A percentile compares a stretch with the other conserved stretches of the same genome.
phyloP scores from a whole-genome alignment of 2,113 vertebrate species.

The Emberiza fucata region DNA sequence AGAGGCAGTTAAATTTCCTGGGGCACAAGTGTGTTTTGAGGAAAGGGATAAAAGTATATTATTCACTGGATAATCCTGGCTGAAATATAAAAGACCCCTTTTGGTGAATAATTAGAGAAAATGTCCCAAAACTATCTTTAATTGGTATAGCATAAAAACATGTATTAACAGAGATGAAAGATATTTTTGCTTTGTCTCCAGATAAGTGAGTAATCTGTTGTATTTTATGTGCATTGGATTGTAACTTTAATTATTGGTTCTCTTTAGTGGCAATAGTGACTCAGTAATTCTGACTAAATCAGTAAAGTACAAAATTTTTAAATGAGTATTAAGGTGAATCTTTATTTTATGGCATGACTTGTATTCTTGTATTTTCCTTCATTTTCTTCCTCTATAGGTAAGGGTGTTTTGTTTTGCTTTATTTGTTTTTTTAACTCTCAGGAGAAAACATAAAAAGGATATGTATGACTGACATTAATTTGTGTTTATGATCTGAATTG shows the following conservation, averaged over 20 bases:
- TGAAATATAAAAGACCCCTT: neutral
- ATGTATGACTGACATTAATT: neutral
- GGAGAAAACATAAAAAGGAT: neutral
- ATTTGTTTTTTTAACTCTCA: neutral
- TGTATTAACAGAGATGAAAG: neutral
- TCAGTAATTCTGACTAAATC: neutral
- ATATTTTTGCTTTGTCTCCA: neutral
- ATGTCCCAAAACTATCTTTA: neutral
- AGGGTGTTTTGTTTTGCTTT: neutral
- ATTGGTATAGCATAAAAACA: neutral
- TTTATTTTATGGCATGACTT: neutral
- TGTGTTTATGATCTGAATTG: neutral
- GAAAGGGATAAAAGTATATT: conserved; percentile 34
- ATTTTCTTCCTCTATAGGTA: neutral
- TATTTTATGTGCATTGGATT: neutral
- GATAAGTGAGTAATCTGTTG: neutral
- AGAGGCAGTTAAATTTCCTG: conserved; percentile 51
- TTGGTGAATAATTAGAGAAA: conserved; percentile 16
- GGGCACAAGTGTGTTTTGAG: conserved; percentile 28
- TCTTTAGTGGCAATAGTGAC: neutral
- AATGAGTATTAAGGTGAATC: neutral
- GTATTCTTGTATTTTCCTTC: neutral
- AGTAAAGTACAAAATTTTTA: neutral
- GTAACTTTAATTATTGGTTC: neutral
- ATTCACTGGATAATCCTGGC: conserved; percentile 28